A percentile compares a stretch with the other conserved stretches of the same genome.
Conservation (phyloP, 2,797 vertebrate genomes). For the Labeo calbasu region DNA sequence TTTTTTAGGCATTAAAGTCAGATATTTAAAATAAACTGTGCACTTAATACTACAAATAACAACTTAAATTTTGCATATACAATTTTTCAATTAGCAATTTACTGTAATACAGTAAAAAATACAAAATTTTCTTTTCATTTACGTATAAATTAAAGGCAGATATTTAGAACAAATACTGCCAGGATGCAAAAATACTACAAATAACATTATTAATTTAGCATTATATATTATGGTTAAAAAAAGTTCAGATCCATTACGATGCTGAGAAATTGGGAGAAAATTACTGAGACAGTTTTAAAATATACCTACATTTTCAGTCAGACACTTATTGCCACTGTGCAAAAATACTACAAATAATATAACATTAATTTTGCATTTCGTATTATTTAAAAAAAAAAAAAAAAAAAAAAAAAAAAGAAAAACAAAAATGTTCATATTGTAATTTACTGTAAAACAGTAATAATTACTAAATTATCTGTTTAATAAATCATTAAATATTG, state of each 20-base stretch:
- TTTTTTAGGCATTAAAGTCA: no score
- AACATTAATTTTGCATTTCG: background rate
- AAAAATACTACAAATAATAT: background rate
- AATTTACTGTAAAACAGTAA: no score
- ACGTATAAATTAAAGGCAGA: background rate
- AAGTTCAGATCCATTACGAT: background rate
- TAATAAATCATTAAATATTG: no score
- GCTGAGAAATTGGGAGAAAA: background rate
- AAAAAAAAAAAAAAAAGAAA: no score
- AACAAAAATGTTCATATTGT: no score
- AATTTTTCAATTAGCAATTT: background rate
- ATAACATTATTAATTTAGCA: background rate
- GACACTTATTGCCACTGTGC: background rate
- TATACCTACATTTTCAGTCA: no score
- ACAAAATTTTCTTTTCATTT: background rate
- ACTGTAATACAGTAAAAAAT: background rate
- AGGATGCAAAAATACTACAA: background rate
- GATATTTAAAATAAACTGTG: no score
- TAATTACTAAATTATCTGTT: no score
- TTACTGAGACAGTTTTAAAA: background rate
- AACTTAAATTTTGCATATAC: no score
- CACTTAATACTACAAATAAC: no score
- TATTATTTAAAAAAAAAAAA: no score
- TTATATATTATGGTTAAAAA: background rate
- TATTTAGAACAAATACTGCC: background rate